Percentiles rank a stretch among this genome's conserved stretches.
Evolutionary conservation across 2,113 vertebrate genomes (phyloP).

Genomic region (Lepus europaeus): DNA sequence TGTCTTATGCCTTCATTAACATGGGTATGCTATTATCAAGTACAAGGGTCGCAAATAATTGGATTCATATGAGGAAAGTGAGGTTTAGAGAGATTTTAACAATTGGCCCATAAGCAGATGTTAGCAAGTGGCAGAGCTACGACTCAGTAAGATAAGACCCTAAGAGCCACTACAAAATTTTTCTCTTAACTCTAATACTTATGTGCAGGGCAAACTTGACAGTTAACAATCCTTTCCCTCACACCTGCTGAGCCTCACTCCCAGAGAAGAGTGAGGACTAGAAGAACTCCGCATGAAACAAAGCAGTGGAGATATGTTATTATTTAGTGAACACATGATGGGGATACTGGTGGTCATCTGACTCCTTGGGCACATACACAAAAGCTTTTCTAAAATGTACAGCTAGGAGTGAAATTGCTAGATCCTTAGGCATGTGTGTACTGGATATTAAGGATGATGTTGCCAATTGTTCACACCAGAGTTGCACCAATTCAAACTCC

Average conservation of each 20-base stretch:
- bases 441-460: not conserved
- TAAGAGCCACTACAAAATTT: not conserved
- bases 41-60: not conserved
- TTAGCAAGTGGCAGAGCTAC: not conserved
- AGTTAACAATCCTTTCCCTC: not conserved
- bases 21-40: not conserved
- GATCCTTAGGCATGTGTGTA: not conserved
- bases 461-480: not conserved
- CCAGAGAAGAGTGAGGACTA: not conserved
- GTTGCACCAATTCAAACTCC: not conserved
- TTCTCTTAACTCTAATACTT: not conserved
- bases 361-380: not conserved
- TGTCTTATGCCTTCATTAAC: not conserved
- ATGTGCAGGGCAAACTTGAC: not conserved
- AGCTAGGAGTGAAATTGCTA: not conserved
- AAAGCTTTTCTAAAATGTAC: not conserved
- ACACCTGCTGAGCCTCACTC: not conserved
- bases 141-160: not conserved
- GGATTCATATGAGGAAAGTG: not conserved
- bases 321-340: not conserved
- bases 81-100: not conserved
- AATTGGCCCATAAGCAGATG: not conserved
- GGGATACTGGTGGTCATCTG: not conserved
- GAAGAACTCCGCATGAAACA: not conserved
- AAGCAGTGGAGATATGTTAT: not conserved